Evolutionary conservation across 2,113 vertebrate genomes (phyloP).

Genomic region (Dipodomys stephensi): DNA sequence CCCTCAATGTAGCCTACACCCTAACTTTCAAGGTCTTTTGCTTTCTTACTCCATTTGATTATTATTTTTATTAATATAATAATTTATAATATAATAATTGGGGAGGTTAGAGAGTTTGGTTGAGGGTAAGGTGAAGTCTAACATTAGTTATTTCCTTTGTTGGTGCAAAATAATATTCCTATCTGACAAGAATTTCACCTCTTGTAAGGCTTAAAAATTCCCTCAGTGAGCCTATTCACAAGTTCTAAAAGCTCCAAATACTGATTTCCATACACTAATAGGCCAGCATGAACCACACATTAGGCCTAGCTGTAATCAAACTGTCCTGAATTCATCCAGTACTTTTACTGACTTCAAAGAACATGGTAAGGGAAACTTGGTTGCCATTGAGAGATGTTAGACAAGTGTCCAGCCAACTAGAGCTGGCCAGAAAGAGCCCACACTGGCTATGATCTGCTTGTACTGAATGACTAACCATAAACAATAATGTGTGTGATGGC

Average conservation of each 20-base stretch:
- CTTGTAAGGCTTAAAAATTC: not conserved
- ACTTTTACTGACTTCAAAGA: no score
- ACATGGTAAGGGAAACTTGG: no score
- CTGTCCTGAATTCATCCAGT: no score
- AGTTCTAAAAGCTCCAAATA: not conserved
- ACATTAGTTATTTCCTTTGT: not conserved
- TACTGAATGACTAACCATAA: no score
- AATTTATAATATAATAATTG: not conserved
- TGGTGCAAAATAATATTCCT: conserved; percentile 27
- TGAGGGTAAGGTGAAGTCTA: not conserved
- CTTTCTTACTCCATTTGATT: not conserved
- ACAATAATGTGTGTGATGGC: no score
- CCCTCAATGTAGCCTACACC: not conserved
- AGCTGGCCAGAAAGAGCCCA: no score
- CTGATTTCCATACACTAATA: not conserved
- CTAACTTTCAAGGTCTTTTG: not conserved
- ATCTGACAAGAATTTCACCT: not conserved
- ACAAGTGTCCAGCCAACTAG: no score
- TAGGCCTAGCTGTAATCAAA: no score
- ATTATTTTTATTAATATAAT: not conserved
- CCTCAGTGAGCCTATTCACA: conserved; percentile 18
- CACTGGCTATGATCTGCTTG: no score
- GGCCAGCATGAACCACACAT: no score
- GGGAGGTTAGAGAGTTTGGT: conserved; percentile 25
- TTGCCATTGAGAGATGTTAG: no score